Base-by-base conservation (phyloP, 2,113 vertebrate species). In the Danionella cerebrum region DNA sequence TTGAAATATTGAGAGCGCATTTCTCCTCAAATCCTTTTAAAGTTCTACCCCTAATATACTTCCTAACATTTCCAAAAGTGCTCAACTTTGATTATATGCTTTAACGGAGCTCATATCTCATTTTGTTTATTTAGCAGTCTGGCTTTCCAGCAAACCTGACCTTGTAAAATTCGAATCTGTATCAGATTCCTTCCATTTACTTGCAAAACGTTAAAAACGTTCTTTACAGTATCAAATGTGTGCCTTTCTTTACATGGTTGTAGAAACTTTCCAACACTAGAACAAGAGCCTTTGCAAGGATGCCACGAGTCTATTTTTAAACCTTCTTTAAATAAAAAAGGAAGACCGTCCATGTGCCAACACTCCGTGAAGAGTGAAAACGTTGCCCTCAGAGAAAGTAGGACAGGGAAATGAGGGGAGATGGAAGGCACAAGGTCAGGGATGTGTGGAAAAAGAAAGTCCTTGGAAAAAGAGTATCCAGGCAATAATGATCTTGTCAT, bases 271-370 rank as follows among this genome's bases (percentile, higher is more conserved):
- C 52, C 67, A 57, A 22, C 7, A 22, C 19, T 24, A 42, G 27
- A 33, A 53, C 19, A 48, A 55, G 33, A 42, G 55, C 24, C 22
- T 33, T 65, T 3, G 27, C 41, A 51, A 68, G 69, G 50, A 58
- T 58, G 45, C 50, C 10, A 53, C n/a, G 29, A 31, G 42, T 58
- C 58, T 71, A 57, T 71, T 58, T 75, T 71, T 71, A 63, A 58
- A 31, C 36, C 19, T 18, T 52, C 55, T 67, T 62, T 58, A 55
- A 71, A 73, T 55, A 25, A 47, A 64, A 35, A 53, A 47, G 16
- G 27, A 55, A 38, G 25, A 50, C 47, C 57, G 38, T 54, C 54
- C 29, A 4, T 19, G 53, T 64, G 47, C 71, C 53, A 52, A 36
- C 11, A 14, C 12, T 35, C 18, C 10, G n/a, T 39, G 12, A 58